phyloP scores from a whole-genome alignment of 2,113 vertebrate species.

The Sinocyclocheilus maitianheensis region DNA sequence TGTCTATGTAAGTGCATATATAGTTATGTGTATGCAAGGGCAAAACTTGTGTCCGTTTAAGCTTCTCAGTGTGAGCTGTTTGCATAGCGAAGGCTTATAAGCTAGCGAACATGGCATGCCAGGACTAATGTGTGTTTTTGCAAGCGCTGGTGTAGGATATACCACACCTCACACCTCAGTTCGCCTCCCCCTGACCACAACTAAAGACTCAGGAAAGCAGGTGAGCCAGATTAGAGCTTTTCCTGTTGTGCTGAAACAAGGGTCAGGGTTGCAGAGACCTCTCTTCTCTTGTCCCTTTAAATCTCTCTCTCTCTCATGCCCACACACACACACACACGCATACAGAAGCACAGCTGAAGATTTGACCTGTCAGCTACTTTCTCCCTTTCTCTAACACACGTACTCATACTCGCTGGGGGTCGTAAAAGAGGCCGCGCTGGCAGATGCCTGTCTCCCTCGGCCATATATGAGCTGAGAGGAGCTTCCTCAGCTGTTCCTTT shows the following conservation, averaged over 20 bases:
- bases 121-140: conserved; percentile 55
- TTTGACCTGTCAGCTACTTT: conserved; percentile 56
- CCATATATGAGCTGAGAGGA: conserved; percentile 69
- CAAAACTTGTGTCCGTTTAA: not conserved
- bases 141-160: conserved; percentile 58
- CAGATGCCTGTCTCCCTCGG: conserved; percentile 69
- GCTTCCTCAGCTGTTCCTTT: conserved; percentile 76
- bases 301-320: not conserved
- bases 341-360: conserved; percentile 53
- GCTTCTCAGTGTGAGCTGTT: conserved; percentile 24
- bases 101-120: conserved; percentile 33
- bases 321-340: conserved; percentile 42
- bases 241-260: conserved; percentile 62
- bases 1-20: not conserved
- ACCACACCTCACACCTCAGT: conserved; percentile 59
- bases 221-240: conserved; percentile 53
- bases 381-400: conserved; percentile 40
- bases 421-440: conserved; percentile 74
- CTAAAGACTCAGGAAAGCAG: conserved; percentile 58
- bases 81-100: conserved; percentile 44
- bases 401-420: conserved; percentile 48
- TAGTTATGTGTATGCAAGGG: not conserved
- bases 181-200: conserved; percentile 51
- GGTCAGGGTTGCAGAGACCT: conserved; percentile 58
- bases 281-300: conserved; percentile 42